A percentile compares a stretch with the other conserved stretches of the same genome.
phyloP scores from a whole-genome alignment of 1,140 invertebrate species.

The Dryas iulia region DNA sequence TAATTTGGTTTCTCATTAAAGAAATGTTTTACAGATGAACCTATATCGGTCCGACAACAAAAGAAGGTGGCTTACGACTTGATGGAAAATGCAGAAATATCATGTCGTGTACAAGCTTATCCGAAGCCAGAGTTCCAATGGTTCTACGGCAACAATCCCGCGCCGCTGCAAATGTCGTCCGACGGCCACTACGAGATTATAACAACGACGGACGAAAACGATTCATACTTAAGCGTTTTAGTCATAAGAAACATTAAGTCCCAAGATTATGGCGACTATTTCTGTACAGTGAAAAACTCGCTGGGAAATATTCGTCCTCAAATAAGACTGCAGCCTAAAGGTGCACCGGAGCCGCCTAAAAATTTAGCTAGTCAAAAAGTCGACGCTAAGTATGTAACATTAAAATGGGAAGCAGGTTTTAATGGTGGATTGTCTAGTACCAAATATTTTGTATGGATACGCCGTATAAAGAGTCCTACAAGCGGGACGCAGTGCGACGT shows the following conservation, averaged over 20 bases:
- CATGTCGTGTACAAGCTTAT: slow-evolving; percentile 94
- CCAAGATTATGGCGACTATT: slow-evolving; percentile 94
- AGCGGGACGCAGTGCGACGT: slow-evolving; percentile 78
- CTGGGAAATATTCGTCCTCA: slow-evolving; percentile 88
- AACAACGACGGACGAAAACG: slow-evolving; percentile 89
- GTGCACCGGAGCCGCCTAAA: slow-evolving; percentile 90
- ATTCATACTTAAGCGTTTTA: slow-evolving; percentile 91
- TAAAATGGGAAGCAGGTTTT: slow-evolving; percentile 93
- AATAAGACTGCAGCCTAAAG: slow-evolving; percentile 91
- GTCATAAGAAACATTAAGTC: slow-evolving; percentile 88
- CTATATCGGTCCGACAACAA: slow-evolving; percentile 91
- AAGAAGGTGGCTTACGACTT: slow-evolving; percentile 94
- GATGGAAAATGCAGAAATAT: slow-evolving; percentile 90
- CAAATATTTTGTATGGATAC: slow-evolving; percentile 91
- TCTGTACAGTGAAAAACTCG: slow-evolving; percentile 90
- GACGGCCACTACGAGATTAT: slow-evolving; percentile 93
- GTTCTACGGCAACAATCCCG: slow-evolving; percentile 88
- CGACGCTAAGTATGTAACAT: slow-evolving; percentile 87
- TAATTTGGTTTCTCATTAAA: slow-evolving; percentile 22
- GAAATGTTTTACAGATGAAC: slow-evolving; percentile 86
- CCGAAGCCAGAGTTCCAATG: slow-evolving; percentile 96
- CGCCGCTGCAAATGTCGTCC: slow-evolving; percentile 87
- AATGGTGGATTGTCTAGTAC: slow-evolving; percentile 92
- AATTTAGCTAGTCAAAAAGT: slow-evolving; percentile 85
- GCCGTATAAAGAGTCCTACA: slow-evolving; percentile 81